Percentiles rank a stretch among this genome's conserved stretches.
Conservation (phyloP, 2,888 invertebrate genomes). For the Luperina nickerlii region DNA sequence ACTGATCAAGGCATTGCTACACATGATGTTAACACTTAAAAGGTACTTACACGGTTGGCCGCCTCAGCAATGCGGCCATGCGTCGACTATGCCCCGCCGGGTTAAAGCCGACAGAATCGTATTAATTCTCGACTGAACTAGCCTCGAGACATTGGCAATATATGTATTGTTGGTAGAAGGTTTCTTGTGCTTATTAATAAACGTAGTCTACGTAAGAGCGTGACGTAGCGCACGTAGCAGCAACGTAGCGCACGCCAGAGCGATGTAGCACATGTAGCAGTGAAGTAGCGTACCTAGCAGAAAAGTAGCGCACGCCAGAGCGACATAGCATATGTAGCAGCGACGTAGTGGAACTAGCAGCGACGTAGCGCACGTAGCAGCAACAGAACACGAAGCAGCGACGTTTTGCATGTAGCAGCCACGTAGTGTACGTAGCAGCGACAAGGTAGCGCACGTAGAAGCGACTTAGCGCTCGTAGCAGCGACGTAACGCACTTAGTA, state of each 20-base stretch:
- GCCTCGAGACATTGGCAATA: conserved; percentile 6
- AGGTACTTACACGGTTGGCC: conserved; percentile 32
- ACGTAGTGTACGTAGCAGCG: too few species aligned
- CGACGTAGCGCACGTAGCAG: too few species aligned
- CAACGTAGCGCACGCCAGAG: not conserved
- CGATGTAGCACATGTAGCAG: not conserved
- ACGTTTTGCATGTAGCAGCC: too few species aligned
- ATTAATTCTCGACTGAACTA: conserved; percentile 33
- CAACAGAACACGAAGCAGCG: too few species aligned
- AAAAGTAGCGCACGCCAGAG: too few species aligned
- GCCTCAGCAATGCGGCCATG: conserved; percentile 37
- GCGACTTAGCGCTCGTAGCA: too few species aligned
- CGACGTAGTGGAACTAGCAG: too few species aligned
- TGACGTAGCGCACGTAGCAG: conserved; percentile 17
- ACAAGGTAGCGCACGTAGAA: too few species aligned
- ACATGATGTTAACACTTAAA: conserved; percentile 51
- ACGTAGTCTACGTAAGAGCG: too few species aligned
- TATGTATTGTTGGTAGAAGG: not conserved
- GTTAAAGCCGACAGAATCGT: conserved; percentile 30
- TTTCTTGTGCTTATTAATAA: not conserved
- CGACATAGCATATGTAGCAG: too few species aligned
- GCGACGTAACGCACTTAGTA: not conserved
- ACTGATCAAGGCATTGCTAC: conserved; percentile 46
- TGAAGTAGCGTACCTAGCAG: too few species aligned
- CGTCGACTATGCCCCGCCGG: conserved; percentile 17